These are phyloP conservation scores for Poeciliopsis presidionis DNA, from an alignment of 2,797 vertebrate species.

Conservation along the genomic window DNA sequence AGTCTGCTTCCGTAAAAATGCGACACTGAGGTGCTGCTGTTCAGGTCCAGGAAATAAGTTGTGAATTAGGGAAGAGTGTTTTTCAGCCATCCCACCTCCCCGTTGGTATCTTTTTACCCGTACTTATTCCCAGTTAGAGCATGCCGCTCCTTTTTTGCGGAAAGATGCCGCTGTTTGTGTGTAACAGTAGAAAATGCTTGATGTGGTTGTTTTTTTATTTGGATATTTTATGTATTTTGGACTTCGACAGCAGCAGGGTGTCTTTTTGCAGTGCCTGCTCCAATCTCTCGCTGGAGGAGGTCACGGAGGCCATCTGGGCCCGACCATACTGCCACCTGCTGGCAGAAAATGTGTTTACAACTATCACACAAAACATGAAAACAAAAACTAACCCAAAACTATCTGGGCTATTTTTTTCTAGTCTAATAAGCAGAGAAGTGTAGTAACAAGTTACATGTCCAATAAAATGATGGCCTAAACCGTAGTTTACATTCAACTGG, in stretches of 20 bases:
- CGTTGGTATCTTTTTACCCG: background rate
- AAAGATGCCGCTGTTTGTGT: background rate
- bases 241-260: constrained; percentile 10
- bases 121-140: background rate
- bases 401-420: background rate
- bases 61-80: constrained; percentile 34
- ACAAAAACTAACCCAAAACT: background rate
- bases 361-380: too few species aligned
- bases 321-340: constrained; percentile 47
- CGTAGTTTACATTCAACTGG: too few species aligned
- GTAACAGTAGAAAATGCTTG: background rate
- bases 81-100: constrained; percentile 9
- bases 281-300: background rate
- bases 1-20: constrained; percentile 35
- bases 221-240: background rate
- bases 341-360: constrained; percentile 15
- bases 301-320: background rate
- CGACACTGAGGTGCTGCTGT: constrained; percentile 29
- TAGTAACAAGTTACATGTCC: background rate
- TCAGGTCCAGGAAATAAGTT: constrained; percentile 32
- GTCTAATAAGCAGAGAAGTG: background rate
- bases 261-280: background rate
- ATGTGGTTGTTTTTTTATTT: background rate
- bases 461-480: too few species aligned
- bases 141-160: background rate